Evolutionary conservation across 2,888 invertebrate genomes (phyloP).

Genomic region (Cyaniris semiargus): DNA sequence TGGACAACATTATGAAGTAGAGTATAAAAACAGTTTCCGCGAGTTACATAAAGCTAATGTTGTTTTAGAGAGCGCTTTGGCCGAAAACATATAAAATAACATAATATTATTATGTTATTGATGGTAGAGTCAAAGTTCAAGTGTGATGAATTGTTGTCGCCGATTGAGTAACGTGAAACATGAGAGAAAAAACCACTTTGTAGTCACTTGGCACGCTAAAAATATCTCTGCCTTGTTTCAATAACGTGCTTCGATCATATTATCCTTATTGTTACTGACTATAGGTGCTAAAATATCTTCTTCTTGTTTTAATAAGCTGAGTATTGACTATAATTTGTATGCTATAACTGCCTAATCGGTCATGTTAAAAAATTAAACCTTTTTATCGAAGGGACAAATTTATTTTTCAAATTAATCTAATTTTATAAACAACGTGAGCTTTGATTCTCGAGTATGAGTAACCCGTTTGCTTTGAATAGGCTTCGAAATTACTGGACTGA

Average conservation of each 20-base stretch:
- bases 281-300: not conserved
- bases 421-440: not conserved
- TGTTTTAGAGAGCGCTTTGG: not conserved
- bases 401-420: too few species aligned
- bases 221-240: not conserved
- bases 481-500: too few species aligned
- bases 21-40: conserved; percentile 7
- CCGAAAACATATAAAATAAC: not conserved
- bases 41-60: conserved; percentile 13
- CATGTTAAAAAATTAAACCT: too few species aligned
- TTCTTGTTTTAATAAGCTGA: too few species aligned
- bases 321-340: too few species aligned
- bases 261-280: not conserved
- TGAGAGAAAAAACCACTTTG: not conserved
- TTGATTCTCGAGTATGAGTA: not conserved
- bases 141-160: not conserved
- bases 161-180: not conserved
- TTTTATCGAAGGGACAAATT: too few species aligned
- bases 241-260: not conserved
- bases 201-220: not conserved
- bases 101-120: not conserved
- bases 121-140: not conserved
- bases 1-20: not conserved
- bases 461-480: too few species aligned
- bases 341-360: too few species aligned